Conservation (phyloP, 2,797 vertebrate genomes). For the Coilia nasus region DNA sequence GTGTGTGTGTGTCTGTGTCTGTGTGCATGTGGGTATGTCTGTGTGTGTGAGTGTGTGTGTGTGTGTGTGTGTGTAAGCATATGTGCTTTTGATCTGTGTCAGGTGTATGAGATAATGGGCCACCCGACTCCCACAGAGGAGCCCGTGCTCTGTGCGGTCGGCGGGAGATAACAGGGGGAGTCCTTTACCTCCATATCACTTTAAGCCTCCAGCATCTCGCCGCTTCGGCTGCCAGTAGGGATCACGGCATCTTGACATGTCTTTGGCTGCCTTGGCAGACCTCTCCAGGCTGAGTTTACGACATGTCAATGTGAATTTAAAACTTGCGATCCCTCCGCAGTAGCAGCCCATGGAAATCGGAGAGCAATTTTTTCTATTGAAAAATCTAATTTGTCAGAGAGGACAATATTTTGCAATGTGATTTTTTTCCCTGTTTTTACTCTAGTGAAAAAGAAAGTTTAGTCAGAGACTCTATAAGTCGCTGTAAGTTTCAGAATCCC, state of each 20-base stretch:
- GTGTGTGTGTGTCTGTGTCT: neutral
- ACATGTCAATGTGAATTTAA: neutral
- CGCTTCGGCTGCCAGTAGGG: constrained; percentile 42
- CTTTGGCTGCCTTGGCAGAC: neutral
- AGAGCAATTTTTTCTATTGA: neutral
- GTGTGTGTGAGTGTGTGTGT: constrained; percentile 26
- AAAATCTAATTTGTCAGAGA: neutral
- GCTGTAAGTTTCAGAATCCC: neutral
- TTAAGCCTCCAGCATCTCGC: constrained; percentile 46
- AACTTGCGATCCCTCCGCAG: too few species aligned
- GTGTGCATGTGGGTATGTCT: neutral
- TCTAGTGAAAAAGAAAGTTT: neutral
- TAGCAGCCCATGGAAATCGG: neutral
- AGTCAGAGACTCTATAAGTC: neutral
- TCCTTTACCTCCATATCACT: constrained; percentile 53
- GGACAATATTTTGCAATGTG: neutral
- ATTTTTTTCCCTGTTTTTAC: neutral
- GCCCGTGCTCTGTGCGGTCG: constrained; percentile 40
- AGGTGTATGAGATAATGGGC: constrained; percentile 63
- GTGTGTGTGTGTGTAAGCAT: constrained; percentile 10
- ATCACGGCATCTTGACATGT: constrained; percentile 1
- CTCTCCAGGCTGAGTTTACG: neutral
- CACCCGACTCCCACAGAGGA: constrained; percentile 52
- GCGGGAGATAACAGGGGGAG: constrained; percentile 47
- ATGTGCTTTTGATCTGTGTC: constrained; percentile 54